Evolutionary conservation across 2,797 vertebrate genomes (phyloP).

Genomic region (Falco rusticolus): DNA sequence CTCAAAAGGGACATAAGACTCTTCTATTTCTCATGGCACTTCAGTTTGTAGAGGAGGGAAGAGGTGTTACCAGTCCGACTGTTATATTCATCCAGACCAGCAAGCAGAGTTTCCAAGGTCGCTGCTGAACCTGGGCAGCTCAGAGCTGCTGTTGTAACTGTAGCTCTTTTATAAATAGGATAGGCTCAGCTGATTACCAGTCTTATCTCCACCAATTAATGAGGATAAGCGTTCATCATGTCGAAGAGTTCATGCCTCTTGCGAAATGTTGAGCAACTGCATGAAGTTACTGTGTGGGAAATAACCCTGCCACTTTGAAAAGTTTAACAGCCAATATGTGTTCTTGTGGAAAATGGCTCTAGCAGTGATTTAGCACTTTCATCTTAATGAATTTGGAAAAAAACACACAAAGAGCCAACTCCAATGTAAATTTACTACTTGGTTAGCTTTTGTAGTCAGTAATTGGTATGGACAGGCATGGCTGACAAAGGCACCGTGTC

Average conservation of each 20-base stretch:
- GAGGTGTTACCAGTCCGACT: not conserved
- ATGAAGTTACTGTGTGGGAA: not conserved
- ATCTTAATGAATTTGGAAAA: not conserved
- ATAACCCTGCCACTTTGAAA: not conserved
- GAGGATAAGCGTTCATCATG: conserved; percentile 25
- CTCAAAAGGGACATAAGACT: not conserved
- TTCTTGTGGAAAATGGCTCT: not conserved
- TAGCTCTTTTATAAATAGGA: conserved; percentile 66
- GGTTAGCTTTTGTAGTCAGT: not conserved
- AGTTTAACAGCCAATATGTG: not conserved
- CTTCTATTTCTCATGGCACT: not conserved
- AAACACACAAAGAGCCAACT: not conserved
- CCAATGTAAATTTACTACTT: not conserved
- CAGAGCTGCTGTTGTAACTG: not conserved
- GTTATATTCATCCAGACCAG: not conserved
- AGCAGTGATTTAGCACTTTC: not conserved
- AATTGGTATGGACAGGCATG: not conserved
- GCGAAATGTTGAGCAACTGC: not conserved
- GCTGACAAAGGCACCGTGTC: not conserved
- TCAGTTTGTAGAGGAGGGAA: not conserved
- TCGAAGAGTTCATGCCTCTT: not conserved
- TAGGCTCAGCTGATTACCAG: conserved; percentile 45
- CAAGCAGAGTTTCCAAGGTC: conserved; percentile 17
- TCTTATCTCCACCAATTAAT: conserved; percentile 31
- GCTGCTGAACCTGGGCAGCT: conserved; percentile 7